Evolutionary conservation across 2,113 vertebrate species (phyloP), one percentile per base, ranked within the genome.

Genomic region (Oceanites oceanicus): DNA sequence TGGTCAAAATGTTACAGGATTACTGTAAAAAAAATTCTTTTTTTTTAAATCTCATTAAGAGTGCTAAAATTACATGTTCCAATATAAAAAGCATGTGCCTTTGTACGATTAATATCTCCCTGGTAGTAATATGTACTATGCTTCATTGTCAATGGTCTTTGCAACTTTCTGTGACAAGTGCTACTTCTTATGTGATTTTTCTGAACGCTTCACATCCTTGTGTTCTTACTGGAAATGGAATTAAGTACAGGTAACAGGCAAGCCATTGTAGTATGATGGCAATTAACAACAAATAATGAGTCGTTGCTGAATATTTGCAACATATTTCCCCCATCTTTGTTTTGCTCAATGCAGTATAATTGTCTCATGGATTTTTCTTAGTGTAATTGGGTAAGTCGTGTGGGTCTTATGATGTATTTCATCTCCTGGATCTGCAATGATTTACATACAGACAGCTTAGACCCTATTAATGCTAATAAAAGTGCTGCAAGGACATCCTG

Each of bases 371-470:
- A 45, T 90, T 90, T 90, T 94, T 78, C 73, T 34, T 59, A 20
- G 26, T 36, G 18, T 83, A 38, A 45, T 75, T 91, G 83, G 40
- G 32, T 52, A 86, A 62, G 29, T 61, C 5, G 2, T 27, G 42
- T 61, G 47, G 53, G 15, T 82, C 81, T n/a, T 49, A 52, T 13
- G 59, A 50, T 86, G 13, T 30, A 88, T 87, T 87, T 79, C 50
- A 63, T 90, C 85, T 97, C 29, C 56, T 79, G 53, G 67, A 97
- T 92, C 62, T 95, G 96, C 86, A 88, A 26, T 85, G 93, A 89
- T 96, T 92, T 78, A 81, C 94, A 95, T 95, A 91, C 92, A 95
- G 94, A 94, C 89, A 96, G 87, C 91, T 96, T 96, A 96, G 93
- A 90, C 92, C 88, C 66, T 38, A 30, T 82, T 94, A 75, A 93